Percentiles rank a stretch among this genome's conserved stretches.
These are phyloP conservation scores for Notospermus geniculatus DNA, from an alignment of 1,140 invertebrate species.

Conservation along the genomic window DNA sequence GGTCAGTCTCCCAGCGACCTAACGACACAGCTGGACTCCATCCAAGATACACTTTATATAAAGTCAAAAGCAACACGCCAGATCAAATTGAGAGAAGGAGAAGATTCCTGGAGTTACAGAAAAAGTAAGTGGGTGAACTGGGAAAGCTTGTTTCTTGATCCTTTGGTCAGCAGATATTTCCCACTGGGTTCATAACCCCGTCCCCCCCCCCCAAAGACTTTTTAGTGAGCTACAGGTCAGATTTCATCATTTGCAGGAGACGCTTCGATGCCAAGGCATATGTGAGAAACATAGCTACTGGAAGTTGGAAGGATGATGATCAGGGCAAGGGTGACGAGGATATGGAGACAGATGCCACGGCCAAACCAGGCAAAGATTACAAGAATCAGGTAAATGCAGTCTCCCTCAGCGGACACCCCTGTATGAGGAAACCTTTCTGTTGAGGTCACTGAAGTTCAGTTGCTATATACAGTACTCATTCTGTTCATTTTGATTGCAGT, in stretches of 20 bases:
- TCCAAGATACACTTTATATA: conserved; percentile 50
- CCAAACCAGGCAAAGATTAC: conserved; percentile 43
- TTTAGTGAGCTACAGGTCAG: neutral
- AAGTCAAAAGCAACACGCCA: conserved; percentile 30
- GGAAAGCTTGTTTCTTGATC: neutral
- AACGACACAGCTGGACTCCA: conserved; percentile 45
- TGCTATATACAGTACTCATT: no score
- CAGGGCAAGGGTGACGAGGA: conserved; percentile 26
- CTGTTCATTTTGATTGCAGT: no score
- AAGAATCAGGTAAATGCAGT: conserved; percentile 47
- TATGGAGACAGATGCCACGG: conserved; percentile 19
- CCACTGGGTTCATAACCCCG: neutral
- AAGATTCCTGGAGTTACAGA: conserved; percentile 45
- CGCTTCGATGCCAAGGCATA: conserved; percentile 51
- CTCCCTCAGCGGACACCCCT: neutral
- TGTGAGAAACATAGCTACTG: conserved; percentile 44
- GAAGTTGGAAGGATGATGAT: conserved; percentile 33
- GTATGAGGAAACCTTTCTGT: neutral
- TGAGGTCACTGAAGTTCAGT: neutral
- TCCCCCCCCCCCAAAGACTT: neutral
- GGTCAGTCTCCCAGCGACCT: conserved; percentile 37
- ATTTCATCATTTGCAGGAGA: conserved; percentile 27
- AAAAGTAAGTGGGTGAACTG: conserved; percentile 40
- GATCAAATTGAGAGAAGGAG: conserved; percentile 44
- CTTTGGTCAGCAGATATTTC: conserved; percentile 1